These are phyloP conservation scores for Euleptes europaea DNA, from an alignment of 2,113 vertebrate genomes.

Conservation along the genomic window DNA sequence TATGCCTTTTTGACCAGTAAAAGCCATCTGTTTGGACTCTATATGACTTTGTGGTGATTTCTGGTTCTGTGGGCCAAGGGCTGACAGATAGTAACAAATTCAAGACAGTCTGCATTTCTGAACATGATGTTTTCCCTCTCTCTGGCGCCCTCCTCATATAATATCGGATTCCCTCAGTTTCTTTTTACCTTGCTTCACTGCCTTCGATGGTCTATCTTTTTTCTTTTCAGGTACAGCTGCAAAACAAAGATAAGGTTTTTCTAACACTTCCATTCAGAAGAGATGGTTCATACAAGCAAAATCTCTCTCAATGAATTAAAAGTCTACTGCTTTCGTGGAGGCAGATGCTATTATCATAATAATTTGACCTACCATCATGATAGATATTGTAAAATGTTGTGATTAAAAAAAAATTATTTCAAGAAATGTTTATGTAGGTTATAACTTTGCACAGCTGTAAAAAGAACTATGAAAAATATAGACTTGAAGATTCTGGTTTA, in stretches of 20 bases:
- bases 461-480: background rate
- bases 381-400: background rate
- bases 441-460: accelerated
- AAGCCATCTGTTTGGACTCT: too few species aligned
- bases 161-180: slow-evolving; percentile 44
- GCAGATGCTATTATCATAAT: background rate
- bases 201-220: slow-evolving; percentile 68
- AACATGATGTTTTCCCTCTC: slow-evolving; percentile 43
- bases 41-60: too few species aligned
- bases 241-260: slow-evolving; percentile 66
- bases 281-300: slow-evolving; percentile 15
- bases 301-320: slow-evolving; percentile 19
- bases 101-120: slow-evolving; percentile 56
- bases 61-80: too few species aligned
- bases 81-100: slow-evolving; percentile 31
- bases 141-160: slow-evolving; percentile 48
- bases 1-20: too few species aligned
- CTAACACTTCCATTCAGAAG: slow-evolving; percentile 37
- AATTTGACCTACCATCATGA: slow-evolving; percentile 19
- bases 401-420: background rate
- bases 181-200: slow-evolving; percentile 73
- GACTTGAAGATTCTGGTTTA: background rate
- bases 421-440: background rate
- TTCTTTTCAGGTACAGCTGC: slow-evolving; percentile 69
- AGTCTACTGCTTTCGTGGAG: slow-evolving; percentile 20